Percentiles rank a stretch among this genome's conserved stretches.
Evolutionary conservation across 1,140 invertebrate genomes (phyloP).

Genomic region (Drosophila ananassae): DNA sequence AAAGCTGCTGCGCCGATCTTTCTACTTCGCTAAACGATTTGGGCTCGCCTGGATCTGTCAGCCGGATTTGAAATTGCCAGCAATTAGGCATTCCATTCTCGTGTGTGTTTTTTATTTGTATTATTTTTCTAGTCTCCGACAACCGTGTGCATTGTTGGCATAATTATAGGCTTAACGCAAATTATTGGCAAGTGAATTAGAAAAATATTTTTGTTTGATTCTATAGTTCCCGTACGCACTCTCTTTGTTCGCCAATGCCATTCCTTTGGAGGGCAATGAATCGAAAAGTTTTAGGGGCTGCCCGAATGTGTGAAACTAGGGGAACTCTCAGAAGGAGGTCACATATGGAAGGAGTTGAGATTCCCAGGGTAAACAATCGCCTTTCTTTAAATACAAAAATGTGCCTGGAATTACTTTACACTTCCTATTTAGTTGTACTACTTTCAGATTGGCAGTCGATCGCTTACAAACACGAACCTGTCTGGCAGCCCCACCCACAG

Average conservation of each 20-base stretch:
- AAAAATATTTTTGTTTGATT: conserved; percentile 59
- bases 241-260: conserved; percentile 18
- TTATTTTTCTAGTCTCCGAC: conserved; percentile 25
- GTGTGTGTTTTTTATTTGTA: conserved; percentile 13
- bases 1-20: conserved; percentile 67
- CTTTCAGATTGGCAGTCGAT: background rate
- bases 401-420: background rate
- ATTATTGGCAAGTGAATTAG: conserved; percentile 77
- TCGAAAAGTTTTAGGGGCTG: conserved; percentile 32
- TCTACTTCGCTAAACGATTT: conserved; percentile 65
- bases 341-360: background rate
- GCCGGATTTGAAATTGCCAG: conserved; percentile 61
- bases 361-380: background rate
- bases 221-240: conserved; percentile 6
- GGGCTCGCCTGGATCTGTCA: conserved; percentile 32
- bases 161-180: conserved; percentile 73
- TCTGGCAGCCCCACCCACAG: conserved; percentile 22
- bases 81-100: conserved; percentile 63
- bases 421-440: background rate
- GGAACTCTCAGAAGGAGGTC: conserved; percentile 8
- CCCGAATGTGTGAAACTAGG: conserved; percentile 28
- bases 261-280: conserved; percentile 18
- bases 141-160: conserved; percentile 64
- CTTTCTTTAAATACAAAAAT: background rate
- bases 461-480: conserved; percentile 26